Evolutionary conservation across 2,113 vertebrate genomes (phyloP).

Genomic region (Colinus virginianus): DNA sequence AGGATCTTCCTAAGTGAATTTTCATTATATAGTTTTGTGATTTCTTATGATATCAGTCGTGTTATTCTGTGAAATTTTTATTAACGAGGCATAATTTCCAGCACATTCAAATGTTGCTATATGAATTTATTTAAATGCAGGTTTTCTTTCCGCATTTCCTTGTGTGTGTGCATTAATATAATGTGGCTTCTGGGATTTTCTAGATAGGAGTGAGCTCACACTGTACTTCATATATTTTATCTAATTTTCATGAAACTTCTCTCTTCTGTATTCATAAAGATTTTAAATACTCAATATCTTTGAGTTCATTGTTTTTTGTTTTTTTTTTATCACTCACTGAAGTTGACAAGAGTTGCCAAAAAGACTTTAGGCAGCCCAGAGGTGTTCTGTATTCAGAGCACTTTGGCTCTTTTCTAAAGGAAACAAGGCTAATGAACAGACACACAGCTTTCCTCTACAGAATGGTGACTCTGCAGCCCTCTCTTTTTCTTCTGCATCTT

Average conservation of each 20-base stretch:
- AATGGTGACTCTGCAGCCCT: background rate
- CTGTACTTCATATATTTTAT: background rate
- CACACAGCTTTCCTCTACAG: background rate
- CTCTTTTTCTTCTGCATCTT: background rate
- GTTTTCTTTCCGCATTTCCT: rapidly evolving
- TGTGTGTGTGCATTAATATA: background rate
- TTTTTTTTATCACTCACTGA: background rate
- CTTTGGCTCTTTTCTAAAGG: background rate
- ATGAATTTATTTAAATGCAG: background rate
- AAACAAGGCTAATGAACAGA: background rate
- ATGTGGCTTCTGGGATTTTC: background rate
- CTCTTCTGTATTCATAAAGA: background rate
- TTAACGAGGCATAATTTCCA: background rate
- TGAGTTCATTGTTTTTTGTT: background rate
- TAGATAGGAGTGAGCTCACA: background rate
- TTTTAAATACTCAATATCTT: background rate
- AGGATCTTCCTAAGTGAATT: background rate
- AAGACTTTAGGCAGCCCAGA: background rate
- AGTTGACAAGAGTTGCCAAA: background rate
- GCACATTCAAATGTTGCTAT: background rate
- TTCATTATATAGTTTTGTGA: background rate
- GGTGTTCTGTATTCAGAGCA: background rate
- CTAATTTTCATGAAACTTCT: background rate
- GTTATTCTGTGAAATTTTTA: background rate
- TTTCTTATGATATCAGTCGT: background rate